These are phyloP conservation scores for Columbina picui DNA, from an alignment of 2,113 vertebrate species.

Conservation along the genomic window DNA sequence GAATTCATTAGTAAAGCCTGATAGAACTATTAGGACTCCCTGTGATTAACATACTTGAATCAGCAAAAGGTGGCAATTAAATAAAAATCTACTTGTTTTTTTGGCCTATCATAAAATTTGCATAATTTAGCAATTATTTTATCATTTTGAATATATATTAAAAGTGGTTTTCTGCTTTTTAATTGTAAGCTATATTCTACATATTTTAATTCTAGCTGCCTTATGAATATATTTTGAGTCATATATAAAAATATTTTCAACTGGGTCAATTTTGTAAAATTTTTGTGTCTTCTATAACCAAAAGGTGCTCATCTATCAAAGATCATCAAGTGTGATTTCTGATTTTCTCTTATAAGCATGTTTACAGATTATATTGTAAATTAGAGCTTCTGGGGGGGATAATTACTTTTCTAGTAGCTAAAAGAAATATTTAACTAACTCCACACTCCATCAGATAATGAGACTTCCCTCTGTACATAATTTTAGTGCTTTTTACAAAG, in stretches of 20 bases:
- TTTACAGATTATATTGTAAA: constrained; percentile 31
- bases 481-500: not conserved
- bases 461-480: not conserved
- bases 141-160: constrained; percentile 74
- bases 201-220: constrained; percentile 62
- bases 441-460: not conserved
- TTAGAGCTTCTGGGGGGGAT: not conserved
- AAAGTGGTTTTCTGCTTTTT: constrained; percentile 68
- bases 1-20: constrained; percentile 75
- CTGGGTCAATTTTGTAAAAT: constrained; percentile 38
- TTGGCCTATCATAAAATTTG: constrained; percentile 75
- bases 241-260: constrained; percentile 51
- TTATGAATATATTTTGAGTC: constrained; percentile 38
- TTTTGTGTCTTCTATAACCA: constrained; percentile 39
- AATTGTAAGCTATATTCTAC: constrained; percentile 70
- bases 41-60: constrained; percentile 80
- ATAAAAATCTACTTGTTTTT: constrained; percentile 73
- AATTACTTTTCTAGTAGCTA: not conserved
- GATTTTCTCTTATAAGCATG: constrained; percentile 44
- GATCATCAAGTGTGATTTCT: constrained; percentile 5
- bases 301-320: constrained; percentile 21
- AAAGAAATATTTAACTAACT: not conserved
- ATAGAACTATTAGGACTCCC: constrained; percentile 72
- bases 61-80: constrained; percentile 78
- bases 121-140: constrained; percentile 82